A percentile compares a stretch with the other conserved stretches of the same genome.
Conservation (phyloP, 23 tunicate genomes). For the Aplidium turbinatum region DNA sequence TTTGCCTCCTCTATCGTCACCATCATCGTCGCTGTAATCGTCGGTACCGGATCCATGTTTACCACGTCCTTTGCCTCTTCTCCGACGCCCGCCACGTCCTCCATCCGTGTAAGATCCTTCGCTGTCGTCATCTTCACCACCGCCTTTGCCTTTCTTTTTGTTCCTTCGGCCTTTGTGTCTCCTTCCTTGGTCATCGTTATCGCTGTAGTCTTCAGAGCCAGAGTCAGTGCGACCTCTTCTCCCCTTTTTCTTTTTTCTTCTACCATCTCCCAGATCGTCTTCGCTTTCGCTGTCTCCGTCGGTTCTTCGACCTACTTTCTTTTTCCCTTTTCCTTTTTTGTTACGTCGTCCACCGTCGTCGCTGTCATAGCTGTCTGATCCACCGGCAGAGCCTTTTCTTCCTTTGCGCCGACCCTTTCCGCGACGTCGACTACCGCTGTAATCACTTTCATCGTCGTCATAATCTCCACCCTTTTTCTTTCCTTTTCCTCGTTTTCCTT, state of each 20-base stretch:
- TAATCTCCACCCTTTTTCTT: constrained; percentile 18
- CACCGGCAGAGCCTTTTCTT: constrained; percentile 27
- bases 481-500: constrained; percentile 38
- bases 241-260: constrained; percentile 10
- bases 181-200: constrained; percentile 17
- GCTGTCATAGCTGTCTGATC: constrained; percentile 27
- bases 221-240: constrained; percentile 18
- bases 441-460: constrained; percentile 28
- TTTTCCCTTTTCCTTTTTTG: constrained; percentile 11
- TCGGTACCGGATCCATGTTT: constrained; percentile 28
- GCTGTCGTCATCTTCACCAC: constrained; percentile 22
- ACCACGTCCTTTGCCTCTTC: constrained; percentile 34
- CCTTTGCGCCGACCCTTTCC: constrained; percentile 48
- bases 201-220: constrained; percentile 20
- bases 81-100: constrained; percentile 27
- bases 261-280: constrained; percentile 9
- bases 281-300: constrained; percentile 39
- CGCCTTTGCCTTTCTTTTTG: constrained; percentile 21
- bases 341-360: constrained; percentile 35
- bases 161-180: constrained; percentile 5
- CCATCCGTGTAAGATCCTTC: constrained; percentile 36
- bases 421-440: constrained; percentile 30
- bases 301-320: constrained; percentile 15
- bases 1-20: constrained; percentile 23
- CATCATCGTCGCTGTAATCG: constrained; percentile 62